Base-by-base conservation (phyloP, 92 coral and sea anemone species). In the Scolanthus callimorphus region DNA sequence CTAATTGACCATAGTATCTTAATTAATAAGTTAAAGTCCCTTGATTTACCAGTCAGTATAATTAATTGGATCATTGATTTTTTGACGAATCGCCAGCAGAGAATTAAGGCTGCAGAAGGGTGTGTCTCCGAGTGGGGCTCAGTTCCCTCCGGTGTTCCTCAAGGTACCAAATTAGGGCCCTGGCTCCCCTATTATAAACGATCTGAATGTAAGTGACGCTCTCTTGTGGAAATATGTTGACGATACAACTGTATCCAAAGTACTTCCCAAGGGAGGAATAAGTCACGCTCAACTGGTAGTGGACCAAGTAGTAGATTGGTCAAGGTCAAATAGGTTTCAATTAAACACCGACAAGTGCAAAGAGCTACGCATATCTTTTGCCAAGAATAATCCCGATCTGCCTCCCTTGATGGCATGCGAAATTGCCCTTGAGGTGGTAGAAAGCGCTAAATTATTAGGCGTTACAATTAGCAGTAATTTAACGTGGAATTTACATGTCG, bases 61-160 rank as follows among this genome's bases (percentile, higher is more conserved):
- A 41, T 55, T 38, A 52, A 62, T 30, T 62, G 80, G 39, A 25
- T 53, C 2, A 53, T 1, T 8, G 59, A 53, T 25, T 53, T 61
- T 31, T 15, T 51, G 20, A 29, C 59, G 3, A 62, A 61, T 29
- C 70, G 60, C 4, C 45, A 17, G 8, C 66, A 65, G 34, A 57
- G 67, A 17, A 48, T 65, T 31, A 74, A 74, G 65, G 17, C 62
- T 20, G 51, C 57, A 17, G 45, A 46, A 28, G 59, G 48, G 20
- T 74, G 74, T 39, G 2, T 43, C 29, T 74, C 81, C 1, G 81
- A 74, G 50, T 65, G 74, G 73, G 74, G 73, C 25, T 29, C 57
- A 11, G 80, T 73, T 38, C 58, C 64, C 29, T 55, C 80, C 22
- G 80, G 80, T 17, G 78, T 61, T 20, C 56, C 70, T 25, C 69